A percentile compares a stretch with the other conserved stretches of the same genome.
phyloP scores from a whole-genome alignment of 2,113 vertebrate genomes.

The Hystrix cristata region DNA sequence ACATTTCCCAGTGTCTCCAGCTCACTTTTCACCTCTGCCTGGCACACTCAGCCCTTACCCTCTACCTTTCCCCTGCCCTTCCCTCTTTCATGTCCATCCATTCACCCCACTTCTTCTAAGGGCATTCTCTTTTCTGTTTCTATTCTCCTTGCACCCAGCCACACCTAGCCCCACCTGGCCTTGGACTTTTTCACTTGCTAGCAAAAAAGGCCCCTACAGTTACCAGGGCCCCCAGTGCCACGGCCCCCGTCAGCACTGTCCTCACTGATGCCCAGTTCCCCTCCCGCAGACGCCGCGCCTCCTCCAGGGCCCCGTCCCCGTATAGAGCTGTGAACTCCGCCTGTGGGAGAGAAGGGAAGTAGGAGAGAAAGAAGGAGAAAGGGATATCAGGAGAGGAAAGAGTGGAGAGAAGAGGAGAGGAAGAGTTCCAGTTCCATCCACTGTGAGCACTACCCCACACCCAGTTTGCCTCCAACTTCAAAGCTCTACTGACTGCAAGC shows the following conservation, averaged over 20 bases:
- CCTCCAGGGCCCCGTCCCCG: slow-evolving; percentile 87
- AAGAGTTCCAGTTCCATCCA: slow-evolving; percentile 82
- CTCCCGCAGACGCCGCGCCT: slow-evolving; percentile 86
- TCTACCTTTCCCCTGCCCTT: neutral
- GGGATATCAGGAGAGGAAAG: slow-evolving; percentile 80
- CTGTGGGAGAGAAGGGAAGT: slow-evolving; percentile 85
- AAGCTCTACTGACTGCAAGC: slow-evolving; percentile 14
- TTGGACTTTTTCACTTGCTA: slow-evolving; percentile 84
- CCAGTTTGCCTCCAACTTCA: slow-evolving; percentile 50
- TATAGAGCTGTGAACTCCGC: slow-evolving; percentile 87
- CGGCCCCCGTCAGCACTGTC: slow-evolving; percentile 86
- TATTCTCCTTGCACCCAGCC: slow-evolving; percentile 68
- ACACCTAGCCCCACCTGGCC: slow-evolving; percentile 73
- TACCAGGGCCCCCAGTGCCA: slow-evolving; percentile 87
- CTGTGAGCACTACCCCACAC: slow-evolving; percentile 70
- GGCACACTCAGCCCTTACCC: slow-evolving; percentile 39
- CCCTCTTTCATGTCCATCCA: slow-evolving; percentile 34
- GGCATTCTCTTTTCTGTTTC: slow-evolving; percentile 74
- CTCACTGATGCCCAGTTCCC: slow-evolving; percentile 88
- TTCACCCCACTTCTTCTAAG: slow-evolving; percentile 70
- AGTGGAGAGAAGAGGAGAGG: slow-evolving; percentile 80
- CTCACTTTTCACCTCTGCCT: slow-evolving; percentile 59
- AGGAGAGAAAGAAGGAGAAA: slow-evolving; percentile 82
- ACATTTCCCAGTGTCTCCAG: slow-evolving; percentile 54
- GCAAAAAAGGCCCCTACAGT: slow-evolving; percentile 87